Conservation (phyloP, 2,888 invertebrate species). For the Cryptus armator region DNA sequence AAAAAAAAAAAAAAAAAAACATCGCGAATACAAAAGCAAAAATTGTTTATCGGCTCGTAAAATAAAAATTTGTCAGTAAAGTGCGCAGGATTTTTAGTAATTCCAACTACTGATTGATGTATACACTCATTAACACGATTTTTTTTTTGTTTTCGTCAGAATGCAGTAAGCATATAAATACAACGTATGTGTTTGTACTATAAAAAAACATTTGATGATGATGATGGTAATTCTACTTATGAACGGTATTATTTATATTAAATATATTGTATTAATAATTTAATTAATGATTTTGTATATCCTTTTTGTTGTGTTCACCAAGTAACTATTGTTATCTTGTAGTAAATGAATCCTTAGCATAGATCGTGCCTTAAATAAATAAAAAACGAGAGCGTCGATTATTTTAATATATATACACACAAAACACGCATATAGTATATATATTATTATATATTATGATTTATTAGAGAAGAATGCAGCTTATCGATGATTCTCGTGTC, state of each 20-base stretch:
- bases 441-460: slow-evolving; percentile 5
- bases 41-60: slow-evolving; percentile 12
- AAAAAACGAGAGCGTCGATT: slow-evolving; percentile 57
- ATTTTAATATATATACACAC: slow-evolving; percentile 17
- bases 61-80: background rate
- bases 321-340: slow-evolving; percentile 77
- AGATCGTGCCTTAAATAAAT: slow-evolving; percentile 76
- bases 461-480: slow-evolving; percentile 14
- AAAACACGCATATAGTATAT: slow-evolving; percentile 9
- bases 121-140: slow-evolving; percentile 38
- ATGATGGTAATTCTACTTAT: slow-evolving; percentile 77
- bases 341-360: slow-evolving; percentile 73
- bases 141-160: slow-evolving; percentile 20
- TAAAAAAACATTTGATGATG: slow-evolving; percentile 32
- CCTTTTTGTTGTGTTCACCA: slow-evolving; percentile 77
- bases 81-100: slow-evolving; percentile 27
- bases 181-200: slow-evolving; percentile 50
- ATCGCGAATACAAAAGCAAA: background rate
- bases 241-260: slow-evolving; percentile 79
- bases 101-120: slow-evolving; percentile 31
- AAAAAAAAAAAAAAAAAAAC: slow-evolving; percentile 10
- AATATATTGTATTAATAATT: slow-evolving; percentile 76
- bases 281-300: slow-evolving; percentile 76
- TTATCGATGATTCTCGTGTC: slow-evolving; percentile 6
- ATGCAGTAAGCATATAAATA: slow-evolving; percentile 25